Conservation (phyloP, 2,888 invertebrate genomes). For the Acronicta alni region DNA sequence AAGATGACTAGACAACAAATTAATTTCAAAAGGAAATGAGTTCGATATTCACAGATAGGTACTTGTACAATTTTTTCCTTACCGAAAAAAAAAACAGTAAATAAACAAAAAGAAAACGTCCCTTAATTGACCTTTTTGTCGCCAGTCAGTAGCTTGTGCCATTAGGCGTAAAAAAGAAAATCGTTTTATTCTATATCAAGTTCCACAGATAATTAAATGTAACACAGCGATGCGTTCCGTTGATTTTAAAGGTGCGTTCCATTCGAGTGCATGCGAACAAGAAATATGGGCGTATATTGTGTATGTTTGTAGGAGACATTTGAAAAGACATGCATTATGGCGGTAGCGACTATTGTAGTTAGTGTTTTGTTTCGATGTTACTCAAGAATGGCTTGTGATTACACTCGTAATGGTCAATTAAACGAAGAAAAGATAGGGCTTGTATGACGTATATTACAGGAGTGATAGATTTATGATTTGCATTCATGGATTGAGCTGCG, state of each 20-base stretch:
- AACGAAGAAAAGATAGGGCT: constrained; percentile 26
- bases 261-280: constrained; percentile 58
- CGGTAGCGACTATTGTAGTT: constrained; percentile 20
- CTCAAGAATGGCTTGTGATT: constrained; percentile 36
- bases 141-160: constrained; percentile 33
- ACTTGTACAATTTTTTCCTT: constrained; percentile 20
- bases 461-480: constrained; percentile 5
- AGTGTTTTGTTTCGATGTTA: constrained; percentile 38
- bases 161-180: constrained; percentile 48
- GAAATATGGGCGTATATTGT: constrained; percentile 47
- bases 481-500: too few species aligned
- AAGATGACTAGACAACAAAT: constrained; percentile 24
- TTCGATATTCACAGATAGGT: constrained; percentile 13
- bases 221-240: constrained; percentile 57
- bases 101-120: constrained; percentile 43
- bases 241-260: constrained; percentile 67
- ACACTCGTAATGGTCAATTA: constrained; percentile 44
- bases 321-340: constrained; percentile 39
- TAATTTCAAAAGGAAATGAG: constrained; percentile 28
- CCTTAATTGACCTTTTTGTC: constrained; percentile 41
- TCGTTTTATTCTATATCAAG: constrained; percentile 50
- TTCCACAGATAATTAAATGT: constrained; percentile 57
- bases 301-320: constrained; percentile 43
- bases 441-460: neutral
- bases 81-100: constrained; percentile 32